A percentile compares a stretch with the other conserved stretches of the same genome.
Conservation (phyloP, 2,797 vertebrate genomes). For the Tenualosa thibaudeaui region DNA sequence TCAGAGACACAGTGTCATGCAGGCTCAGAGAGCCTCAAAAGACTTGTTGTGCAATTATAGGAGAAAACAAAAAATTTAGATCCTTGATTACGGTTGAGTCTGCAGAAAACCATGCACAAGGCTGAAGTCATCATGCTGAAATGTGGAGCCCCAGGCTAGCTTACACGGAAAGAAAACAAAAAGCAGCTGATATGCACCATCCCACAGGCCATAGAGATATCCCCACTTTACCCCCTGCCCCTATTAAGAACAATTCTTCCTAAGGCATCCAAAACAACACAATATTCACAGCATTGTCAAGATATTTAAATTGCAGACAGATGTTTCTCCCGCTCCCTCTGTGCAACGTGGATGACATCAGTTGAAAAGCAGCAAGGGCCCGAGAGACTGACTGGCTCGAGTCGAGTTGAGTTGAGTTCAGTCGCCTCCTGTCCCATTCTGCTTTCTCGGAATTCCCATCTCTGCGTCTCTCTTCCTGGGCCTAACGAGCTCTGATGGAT, state of each 20-base stretch:
- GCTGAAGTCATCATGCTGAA: background rate
- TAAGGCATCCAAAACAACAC: slow-evolving; percentile 15
- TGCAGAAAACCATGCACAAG: too few species aligned
- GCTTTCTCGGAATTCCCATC: background rate
- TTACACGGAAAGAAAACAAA: background rate
- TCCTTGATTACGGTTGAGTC: too few species aligned
- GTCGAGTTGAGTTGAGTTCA: background rate
- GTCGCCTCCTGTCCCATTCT: background rate
- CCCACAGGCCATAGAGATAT: background rate
- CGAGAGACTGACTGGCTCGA: background rate
- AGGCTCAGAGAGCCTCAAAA: background rate
- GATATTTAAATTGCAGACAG: background rate
- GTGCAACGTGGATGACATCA: background rate
- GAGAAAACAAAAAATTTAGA: background rate
- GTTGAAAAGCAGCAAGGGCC: background rate
- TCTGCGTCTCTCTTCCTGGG: background rate
- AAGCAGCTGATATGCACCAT: background rate
- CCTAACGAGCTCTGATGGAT: background rate
- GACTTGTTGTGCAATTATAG: background rate
- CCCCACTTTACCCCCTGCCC: background rate
- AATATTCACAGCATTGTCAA: background rate
- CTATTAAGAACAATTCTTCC: background rate
- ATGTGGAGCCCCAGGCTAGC: background rate
- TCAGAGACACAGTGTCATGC: background rate
- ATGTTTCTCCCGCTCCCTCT: background rate